A percentile compares a stretch with the other conserved stretches of the same genome.
Evolutionary conservation across 2,797 vertebrate genomes (phyloP).

Genomic region (Hemitrygon akajei): DNA sequence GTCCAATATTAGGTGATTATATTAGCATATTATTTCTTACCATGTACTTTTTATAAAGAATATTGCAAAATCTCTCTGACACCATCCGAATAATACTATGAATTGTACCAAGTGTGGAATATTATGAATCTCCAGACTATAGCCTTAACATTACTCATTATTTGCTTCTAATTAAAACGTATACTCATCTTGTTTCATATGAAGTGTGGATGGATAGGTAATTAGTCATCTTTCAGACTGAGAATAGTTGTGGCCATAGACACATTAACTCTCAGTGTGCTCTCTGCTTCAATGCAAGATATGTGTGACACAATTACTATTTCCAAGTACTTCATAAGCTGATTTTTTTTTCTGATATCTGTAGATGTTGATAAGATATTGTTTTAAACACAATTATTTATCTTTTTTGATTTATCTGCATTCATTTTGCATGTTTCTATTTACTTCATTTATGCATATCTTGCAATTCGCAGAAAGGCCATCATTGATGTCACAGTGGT

Average conservation of each 20-base stretch:
- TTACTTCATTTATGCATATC: background rate
- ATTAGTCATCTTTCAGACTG: background rate
- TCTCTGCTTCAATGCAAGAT: background rate
- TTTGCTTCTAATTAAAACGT: background rate
- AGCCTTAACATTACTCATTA: background rate
- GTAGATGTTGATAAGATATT: too few relatives aligned
- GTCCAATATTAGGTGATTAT: background rate
- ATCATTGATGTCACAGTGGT: background rate
- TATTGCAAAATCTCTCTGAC: background rate
- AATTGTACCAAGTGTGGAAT: background rate
- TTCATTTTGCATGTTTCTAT: background rate
- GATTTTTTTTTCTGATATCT: too few relatives aligned
- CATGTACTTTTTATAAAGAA: background rate
- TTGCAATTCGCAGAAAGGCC: background rate
- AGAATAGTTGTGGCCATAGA: background rate
- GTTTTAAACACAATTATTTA: background rate
- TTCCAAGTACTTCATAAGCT: too few relatives aligned
- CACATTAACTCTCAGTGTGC: background rate
- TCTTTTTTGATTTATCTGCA: background rate
- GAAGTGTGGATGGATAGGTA: background rate
- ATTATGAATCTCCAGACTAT: background rate
- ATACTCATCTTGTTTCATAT: background rate
- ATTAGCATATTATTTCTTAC: background rate
- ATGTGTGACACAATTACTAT: background rate
- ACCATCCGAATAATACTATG: background rate